A percentile compares a stretch with the other conserved stretches of the same genome.
Evolutionary conservation across 2,888 invertebrate species (phyloP).

Genomic region (Elgonia sp.): DNA sequence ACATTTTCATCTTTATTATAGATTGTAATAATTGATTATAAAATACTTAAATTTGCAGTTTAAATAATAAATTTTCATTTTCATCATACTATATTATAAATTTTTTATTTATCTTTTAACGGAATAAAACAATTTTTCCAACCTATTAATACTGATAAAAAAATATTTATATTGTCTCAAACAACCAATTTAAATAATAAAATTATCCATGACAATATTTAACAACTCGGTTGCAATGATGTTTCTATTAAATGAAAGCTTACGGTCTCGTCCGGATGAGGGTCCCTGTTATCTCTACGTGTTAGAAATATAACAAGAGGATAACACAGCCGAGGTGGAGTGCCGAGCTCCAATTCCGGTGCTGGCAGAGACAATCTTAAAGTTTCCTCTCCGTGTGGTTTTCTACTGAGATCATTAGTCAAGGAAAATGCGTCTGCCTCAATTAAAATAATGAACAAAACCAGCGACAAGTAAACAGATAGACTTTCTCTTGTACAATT

Average conservation of each 20-base stretch:
- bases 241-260: constrained; percentile 81
- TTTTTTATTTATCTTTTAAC: too few species aligned
- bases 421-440: constrained; percentile 79
- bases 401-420: constrained; percentile 87
- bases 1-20: not conserved
- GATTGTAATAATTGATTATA: too few species aligned
- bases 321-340: constrained; percentile 92
- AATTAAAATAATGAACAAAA: constrained; percentile 33
- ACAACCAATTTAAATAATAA: not conserved
- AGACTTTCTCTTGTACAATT: constrained; percentile 18
- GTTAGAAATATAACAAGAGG: constrained; percentile 93
- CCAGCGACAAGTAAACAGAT: not conserved
- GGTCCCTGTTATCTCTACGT: constrained; percentile 89
- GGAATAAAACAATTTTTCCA: too few species aligned
- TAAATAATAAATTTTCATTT: too few species aligned
- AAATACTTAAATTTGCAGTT: too few species aligned
- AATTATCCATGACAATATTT: not conserved
- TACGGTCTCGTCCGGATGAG: constrained; percentile 93
- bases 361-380: constrained; percentile 89
- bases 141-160: too few species aligned
- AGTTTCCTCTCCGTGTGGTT: constrained; percentile 90
- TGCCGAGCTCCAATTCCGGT: constrained; percentile 90
- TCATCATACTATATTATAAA: too few species aligned
- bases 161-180: too few species aligned
- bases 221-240: not conserved